phyloP scores from a whole-genome alignment of 1,140 invertebrate species.

The Leptinotarsa lineolata region DNA sequence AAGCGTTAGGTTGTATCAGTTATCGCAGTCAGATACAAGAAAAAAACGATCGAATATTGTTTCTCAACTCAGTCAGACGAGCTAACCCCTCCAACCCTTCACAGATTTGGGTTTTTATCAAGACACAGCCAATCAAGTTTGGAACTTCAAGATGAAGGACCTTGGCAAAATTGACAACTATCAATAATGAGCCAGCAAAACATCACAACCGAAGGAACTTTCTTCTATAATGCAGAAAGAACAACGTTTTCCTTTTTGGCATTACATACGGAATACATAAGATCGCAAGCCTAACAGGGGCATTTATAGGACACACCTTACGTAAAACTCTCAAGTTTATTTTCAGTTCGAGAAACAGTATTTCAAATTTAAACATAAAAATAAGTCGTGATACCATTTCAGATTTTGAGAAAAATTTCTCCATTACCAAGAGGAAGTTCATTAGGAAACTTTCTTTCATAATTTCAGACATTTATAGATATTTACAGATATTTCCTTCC shows the following conservation, averaged over 20 bases:
- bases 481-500: not conserved
- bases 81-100: too few species aligned
- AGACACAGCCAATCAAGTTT: not conserved
- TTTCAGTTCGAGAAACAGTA: not conserved
- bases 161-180: constrained; percentile 1
- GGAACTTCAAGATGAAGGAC: not conserved
- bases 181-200: not conserved
- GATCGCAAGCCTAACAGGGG: not conserved
- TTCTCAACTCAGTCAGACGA: too few species aligned
- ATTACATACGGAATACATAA: not conserved
- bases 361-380: constrained; percentile 4
- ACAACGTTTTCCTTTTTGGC: not conserved
- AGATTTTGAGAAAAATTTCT: not conserved
- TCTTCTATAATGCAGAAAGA: constrained; percentile 11
- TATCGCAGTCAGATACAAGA: too few species aligned
- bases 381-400: not conserved
- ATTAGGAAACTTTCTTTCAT: not conserved
- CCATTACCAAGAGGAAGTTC: not conserved
- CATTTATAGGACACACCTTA: not conserved
- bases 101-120: constrained; percentile 17
- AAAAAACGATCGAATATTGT: too few species aligned
- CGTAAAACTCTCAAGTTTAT: not conserved
- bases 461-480: not conserved
- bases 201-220: not conserved
- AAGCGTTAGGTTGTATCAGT: too few species aligned